Conservation (phyloP, 1,140 invertebrate genomes). For the Drosophila erecta region DNA sequence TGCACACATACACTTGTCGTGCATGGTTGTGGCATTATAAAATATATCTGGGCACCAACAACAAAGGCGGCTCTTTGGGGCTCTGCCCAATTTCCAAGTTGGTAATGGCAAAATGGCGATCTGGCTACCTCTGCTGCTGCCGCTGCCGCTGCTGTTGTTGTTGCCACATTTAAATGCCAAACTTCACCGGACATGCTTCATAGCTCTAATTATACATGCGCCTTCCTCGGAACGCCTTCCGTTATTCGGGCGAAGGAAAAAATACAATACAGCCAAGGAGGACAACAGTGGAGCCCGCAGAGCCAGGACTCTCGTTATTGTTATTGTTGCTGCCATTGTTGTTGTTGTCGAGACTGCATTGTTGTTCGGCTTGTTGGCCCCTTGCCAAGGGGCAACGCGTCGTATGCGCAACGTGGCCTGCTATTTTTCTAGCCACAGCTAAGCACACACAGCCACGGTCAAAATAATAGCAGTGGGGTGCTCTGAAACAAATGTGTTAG, state of each 20-base stretch:
- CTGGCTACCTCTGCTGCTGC: constrained; percentile 34
- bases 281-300: constrained; percentile 31
- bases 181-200: constrained; percentile 83
- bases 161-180: constrained; percentile 79
- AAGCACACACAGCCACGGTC: constrained; percentile 14
- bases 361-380: constrained; percentile 46
- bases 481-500: not conserved
- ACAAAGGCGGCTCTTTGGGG: constrained; percentile 3
- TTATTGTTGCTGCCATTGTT: not conserved
- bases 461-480: not conserved
- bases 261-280: constrained; percentile 34
- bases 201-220: constrained; percentile 83
- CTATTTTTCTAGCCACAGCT: constrained; percentile 50
- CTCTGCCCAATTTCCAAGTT: constrained; percentile 45
- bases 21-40: constrained; percentile 77
- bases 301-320: constrained; percentile 32
- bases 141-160: constrained; percentile 25
- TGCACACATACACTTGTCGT: constrained; percentile 39
- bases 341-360: constrained; percentile 25
- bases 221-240: constrained; percentile 75
- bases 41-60: constrained; percentile 65
- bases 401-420: constrained; percentile 55
- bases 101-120: constrained; percentile 50
- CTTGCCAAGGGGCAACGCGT: constrained; percentile 49
- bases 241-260: constrained; percentile 44